Conservation (phyloP, 2,797 vertebrate genomes). For the Lophotriccus pileatus region DNA sequence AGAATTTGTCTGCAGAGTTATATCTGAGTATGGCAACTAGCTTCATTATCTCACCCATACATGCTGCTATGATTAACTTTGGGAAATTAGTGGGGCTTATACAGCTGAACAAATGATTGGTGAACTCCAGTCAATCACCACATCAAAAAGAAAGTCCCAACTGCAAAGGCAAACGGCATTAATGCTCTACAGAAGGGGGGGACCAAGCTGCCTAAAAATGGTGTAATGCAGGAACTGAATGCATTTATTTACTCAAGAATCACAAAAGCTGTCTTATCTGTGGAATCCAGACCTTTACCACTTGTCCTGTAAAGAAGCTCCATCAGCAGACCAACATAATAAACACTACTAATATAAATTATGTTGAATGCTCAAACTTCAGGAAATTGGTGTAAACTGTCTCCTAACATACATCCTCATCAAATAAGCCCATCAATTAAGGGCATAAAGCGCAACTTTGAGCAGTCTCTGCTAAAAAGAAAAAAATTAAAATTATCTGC, state of each 20-base stretch:
- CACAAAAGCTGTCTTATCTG: background rate
- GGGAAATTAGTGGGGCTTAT: constrained; percentile 29
- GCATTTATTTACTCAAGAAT: constrained; percentile 3
- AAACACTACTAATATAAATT: background rate
- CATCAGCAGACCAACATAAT: background rate
- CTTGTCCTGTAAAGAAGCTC: background rate
- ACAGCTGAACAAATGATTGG: constrained; percentile 49
- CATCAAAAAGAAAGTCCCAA: constrained; percentile 38
- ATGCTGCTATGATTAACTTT: background rate
- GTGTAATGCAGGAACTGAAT: background rate
- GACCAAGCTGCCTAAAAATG: background rate
- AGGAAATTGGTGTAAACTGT: background rate
- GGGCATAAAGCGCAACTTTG: background rate
- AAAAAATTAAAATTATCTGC: background rate
- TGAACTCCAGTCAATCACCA: constrained; percentile 18
- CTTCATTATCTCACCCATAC: constrained; percentile 23
- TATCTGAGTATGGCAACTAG: background rate
- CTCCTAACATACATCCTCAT: background rate
- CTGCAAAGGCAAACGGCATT: constrained; percentile 19
- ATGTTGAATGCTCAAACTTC: background rate
- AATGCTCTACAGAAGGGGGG: background rate
- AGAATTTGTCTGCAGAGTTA: constrained; percentile 55
- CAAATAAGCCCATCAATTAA: background rate
- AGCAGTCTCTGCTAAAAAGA: background rate
- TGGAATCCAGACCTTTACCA: background rate